A percentile compares a stretch with the other conserved stretches of the same genome.
Evolutionary conservation across 2,113 vertebrate genomes (phyloP).

Genomic region (Anser brachyrhynchus): DNA sequence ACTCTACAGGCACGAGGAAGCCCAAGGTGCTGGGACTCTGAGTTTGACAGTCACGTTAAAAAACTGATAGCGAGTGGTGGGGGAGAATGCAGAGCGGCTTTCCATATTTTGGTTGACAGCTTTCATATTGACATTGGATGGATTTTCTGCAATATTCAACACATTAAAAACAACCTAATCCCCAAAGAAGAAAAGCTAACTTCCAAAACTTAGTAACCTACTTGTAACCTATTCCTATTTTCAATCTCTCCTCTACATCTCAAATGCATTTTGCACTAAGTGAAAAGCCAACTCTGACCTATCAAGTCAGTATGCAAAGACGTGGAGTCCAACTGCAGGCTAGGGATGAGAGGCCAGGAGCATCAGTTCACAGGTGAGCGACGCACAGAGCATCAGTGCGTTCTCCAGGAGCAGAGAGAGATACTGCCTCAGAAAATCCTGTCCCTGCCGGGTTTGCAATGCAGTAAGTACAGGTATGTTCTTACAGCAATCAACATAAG

Average conservation of each 20-base stretch:
- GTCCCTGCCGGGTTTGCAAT: not conserved
- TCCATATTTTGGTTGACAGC: not conserved
- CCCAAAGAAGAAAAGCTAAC: not conserved
- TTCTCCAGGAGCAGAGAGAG: not conserved
- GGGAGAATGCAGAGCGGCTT: not conserved
- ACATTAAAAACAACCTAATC: not conserved
- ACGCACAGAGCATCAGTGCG: not conserved
- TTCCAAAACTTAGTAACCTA: not conserved
- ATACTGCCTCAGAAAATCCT: not conserved
- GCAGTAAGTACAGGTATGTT: not conserved
- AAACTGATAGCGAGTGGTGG: not conserved
- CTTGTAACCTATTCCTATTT: not conserved
- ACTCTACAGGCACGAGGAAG: not conserved
- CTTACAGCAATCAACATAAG: not conserved
- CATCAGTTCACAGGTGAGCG: accelerated
- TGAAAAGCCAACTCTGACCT: not conserved
- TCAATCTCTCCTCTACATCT: not conserved
- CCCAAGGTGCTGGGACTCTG: not conserved
- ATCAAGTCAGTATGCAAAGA: not conserved
- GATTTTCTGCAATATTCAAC: not conserved
- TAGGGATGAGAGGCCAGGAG: not conserved
- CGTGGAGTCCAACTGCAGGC: not conserved
- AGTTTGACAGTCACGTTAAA: not conserved
- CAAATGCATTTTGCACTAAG: not conserved
- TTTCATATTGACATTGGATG: not conserved